Evolutionary conservation across 2,113 vertebrate genomes (phyloP), one percentile per base, ranked within the genome.

Genomic region (Butorides virescens): DNA sequence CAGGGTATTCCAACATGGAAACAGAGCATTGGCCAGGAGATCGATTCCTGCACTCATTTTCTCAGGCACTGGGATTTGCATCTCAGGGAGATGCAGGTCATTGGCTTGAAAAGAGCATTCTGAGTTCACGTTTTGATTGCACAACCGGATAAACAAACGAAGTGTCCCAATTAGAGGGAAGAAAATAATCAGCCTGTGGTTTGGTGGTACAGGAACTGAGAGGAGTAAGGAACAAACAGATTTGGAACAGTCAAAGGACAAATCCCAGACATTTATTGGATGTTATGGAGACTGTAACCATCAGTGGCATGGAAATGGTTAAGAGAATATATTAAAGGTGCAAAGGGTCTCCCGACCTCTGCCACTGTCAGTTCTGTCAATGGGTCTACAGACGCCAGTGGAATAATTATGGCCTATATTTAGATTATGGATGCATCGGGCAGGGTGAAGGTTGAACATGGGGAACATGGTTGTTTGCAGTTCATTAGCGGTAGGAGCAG

Each of bases 381-480:
- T 94, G 90, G 85, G 90, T 27, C 95, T 93, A 56, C 62, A 82
- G 90, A 95, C 4, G 5, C 91, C 81, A 56, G 83, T 8, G 4
- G 96, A 96, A 97, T 97, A 96, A 96, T 97, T 95, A 96, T 58
- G 81, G 84, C 71, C 93, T 94, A 93, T 95, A 95, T 96, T 95
- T 96, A 95, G 95, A 96, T 96, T 96, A 95, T 39, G 78, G 92
- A 83, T 87, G 92, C 94, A 44, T 65, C 5, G 11, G 94, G 86
- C 91, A 95, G 96, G 93, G 94, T 95, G 95, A 92, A 89, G 91
- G 97, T 94, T 97, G 96, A 96, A 95, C 91, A 93, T 67, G 89
- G 81, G 73, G 78, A 96, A 95, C 90, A 94, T 61, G 90, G 80
- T 65, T 97, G 92, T 97, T 97, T 97, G 97, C 96, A 95, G 92